These are phyloP conservation scores for Drosophila anceps DNA, from an alignment of 2,888 invertebrate genomes.

Conservation along the genomic window DNA sequence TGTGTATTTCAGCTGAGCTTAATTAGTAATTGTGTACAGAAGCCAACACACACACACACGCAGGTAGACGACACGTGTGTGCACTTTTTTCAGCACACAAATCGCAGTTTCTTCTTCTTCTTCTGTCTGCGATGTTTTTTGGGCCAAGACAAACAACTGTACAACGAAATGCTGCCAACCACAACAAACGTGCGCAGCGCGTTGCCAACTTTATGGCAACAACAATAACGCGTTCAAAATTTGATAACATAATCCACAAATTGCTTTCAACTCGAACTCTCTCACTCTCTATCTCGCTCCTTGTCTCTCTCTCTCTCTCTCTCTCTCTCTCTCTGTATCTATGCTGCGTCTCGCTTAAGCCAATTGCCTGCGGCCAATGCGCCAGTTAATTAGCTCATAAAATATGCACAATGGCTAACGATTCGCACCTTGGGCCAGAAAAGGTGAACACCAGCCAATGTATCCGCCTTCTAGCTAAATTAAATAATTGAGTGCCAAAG, in stretches of 20 bases:
- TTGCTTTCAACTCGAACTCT: constrained; percentile 7
- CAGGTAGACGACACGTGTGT: background rate
- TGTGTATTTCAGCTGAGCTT: constrained; percentile 33
- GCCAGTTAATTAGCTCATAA: constrained; percentile 80
- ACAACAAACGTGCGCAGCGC: constrained; percentile 33
- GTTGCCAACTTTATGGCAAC: constrained; percentile 42
- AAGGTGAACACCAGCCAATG: constrained; percentile 31
- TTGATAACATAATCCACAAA: constrained; percentile 30
- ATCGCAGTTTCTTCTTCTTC: constrained; percentile 7
- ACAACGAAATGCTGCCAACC: constrained; percentile 37
- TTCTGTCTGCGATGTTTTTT: background rate
- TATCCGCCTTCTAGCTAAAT: constrained; percentile 36
- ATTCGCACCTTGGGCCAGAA: constrained; percentile 71
- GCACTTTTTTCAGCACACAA: constrained; percentile 4
- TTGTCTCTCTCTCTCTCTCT: background rate
- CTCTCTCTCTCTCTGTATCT: background rate
- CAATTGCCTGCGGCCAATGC: constrained; percentile 54
- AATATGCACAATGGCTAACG: constrained; percentile 76
- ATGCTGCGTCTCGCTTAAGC: constrained; percentile 1
- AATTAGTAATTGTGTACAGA: constrained; percentile 58
- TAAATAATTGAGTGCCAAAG: constrained; percentile 76
- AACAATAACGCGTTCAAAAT: constrained; percentile 24
- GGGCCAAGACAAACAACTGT: constrained; percentile 4
- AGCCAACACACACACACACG: constrained; percentile 1
- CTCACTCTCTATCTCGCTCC: background rate